These are phyloP conservation scores for Tiphia femorata DNA, from an alignment of 2,888 invertebrate species.

Conservation along the genomic window DNA sequence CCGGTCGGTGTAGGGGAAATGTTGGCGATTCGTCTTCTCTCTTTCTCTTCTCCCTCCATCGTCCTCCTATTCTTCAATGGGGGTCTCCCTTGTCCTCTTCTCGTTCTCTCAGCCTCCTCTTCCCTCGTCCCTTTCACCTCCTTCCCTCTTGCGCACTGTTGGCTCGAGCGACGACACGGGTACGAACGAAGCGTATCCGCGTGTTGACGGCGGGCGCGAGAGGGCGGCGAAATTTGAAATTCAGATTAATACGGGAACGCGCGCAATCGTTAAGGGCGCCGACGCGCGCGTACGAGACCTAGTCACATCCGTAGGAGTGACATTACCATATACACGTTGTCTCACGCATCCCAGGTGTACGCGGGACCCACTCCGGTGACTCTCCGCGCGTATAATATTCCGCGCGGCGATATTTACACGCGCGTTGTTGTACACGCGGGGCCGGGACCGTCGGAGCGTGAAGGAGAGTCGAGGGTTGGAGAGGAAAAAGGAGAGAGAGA, in stretches of 20 bases:
- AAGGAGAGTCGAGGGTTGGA: background rate
- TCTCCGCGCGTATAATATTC: slow-evolving; percentile 5
- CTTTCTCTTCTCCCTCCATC: background rate
- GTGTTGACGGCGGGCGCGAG: background rate
- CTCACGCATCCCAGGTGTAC: slow-evolving; percentile 23
- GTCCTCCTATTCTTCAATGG: no score
- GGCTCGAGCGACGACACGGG: no score
- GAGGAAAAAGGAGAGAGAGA: background rate
- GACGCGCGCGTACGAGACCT: slow-evolving; percentile 18
- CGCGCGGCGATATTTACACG: slow-evolving; percentile 1
- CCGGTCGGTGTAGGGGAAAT: no score
- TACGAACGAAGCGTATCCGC: no score
- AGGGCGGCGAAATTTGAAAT: slow-evolving; percentile 41
- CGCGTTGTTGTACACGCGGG: background rate
- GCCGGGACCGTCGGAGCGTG: background rate
- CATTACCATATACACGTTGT: slow-evolving; percentile 45
- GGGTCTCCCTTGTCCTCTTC: background rate
- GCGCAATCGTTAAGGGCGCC: slow-evolving; percentile 43
- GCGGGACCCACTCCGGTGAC: background rate
- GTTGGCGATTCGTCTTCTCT: no score
- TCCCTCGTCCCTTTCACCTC: background rate
- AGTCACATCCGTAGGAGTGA: no score
- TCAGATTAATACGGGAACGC: slow-evolving; percentile 45
- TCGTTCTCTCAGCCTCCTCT: no score
- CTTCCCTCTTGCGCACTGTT: no score